Percentiles rank a stretch among this genome's conserved stretches.
Evolutionary conservation across 2,797 vertebrate species (phyloP).

Genomic region (Champsocephalus esox): DNA sequence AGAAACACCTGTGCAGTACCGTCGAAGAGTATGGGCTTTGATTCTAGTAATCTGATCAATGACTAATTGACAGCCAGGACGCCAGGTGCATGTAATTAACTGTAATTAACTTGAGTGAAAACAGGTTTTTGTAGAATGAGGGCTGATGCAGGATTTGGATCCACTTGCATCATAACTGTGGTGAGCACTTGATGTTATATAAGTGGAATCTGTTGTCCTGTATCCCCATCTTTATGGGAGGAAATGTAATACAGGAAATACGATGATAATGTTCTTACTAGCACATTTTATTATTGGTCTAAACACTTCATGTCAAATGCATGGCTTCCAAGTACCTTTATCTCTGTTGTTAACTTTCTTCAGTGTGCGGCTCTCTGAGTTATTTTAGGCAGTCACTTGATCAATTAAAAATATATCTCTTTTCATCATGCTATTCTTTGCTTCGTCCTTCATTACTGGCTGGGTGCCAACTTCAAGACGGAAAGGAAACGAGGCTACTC

Average conservation of each 20-base stretch:
- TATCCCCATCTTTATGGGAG: background rate
- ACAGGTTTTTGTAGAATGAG: background rate
- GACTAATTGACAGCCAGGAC: background rate
- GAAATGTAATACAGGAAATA: background rate
- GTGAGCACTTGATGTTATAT: background rate
- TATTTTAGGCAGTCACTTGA: conserved; percentile 18
- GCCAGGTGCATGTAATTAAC: conserved; percentile 10
- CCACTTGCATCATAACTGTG: background rate
- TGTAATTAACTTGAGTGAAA: background rate
- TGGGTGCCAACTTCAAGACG: background rate
- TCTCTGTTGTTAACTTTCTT: background rate
- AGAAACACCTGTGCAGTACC: conserved; percentile 15
- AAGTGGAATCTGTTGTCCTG: background rate
- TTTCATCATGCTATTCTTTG: background rate
- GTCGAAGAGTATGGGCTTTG: background rate
- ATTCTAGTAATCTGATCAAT: conserved; percentile 8
- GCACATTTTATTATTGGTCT: background rate
- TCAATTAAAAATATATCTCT: conserved; percentile 14
- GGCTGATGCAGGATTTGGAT: background rate
- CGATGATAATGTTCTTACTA: background rate
- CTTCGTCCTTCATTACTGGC: background rate
- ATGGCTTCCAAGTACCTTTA: background rate
- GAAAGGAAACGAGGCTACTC: background rate
- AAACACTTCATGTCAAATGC: background rate
- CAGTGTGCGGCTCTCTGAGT: background rate